These are phyloP conservation scores for Taeniopygia guttata DNA, from an alignment of 2,797 vertebrate genomes.

Conservation along the genomic window DNA sequence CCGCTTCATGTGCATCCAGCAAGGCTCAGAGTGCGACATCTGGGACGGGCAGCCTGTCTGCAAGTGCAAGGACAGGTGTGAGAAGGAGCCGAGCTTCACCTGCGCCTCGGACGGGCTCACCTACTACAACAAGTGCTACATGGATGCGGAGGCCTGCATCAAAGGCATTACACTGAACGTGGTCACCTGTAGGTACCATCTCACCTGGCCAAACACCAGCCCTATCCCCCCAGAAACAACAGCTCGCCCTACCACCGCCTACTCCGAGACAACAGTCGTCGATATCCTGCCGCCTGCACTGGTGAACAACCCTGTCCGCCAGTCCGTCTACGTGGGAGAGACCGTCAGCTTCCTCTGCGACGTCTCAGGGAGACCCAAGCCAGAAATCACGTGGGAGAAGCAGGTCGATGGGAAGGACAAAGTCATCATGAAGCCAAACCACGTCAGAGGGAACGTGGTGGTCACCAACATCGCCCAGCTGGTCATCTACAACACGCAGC, in stretches of 20 bases:
- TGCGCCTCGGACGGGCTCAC: conserved; percentile 98
- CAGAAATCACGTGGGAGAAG: conserved; percentile 95
- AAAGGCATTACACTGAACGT: conserved; percentile 85
- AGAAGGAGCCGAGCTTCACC: conserved; percentile 96
- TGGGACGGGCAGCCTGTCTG: conserved; percentile 98
- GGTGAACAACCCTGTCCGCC: conserved; percentile 82
- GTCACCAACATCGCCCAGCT: conserved; percentile 97
- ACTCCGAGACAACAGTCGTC: conserved; percentile 78
- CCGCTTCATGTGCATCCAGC: conserved; percentile 95
- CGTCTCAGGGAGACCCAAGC: conserved; percentile 88
- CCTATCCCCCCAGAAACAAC: conserved; percentile 87
- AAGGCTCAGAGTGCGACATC: conserved; percentile 96
- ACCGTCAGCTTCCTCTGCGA: conserved; percentile 96
- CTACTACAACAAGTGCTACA: conserved; percentile 98
- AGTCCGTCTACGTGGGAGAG: conserved; percentile 88
- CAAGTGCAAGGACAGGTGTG: conserved; percentile 95
- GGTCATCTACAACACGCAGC: conserved; percentile 94
- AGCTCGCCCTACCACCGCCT: conserved; percentile 83
- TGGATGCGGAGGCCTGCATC: conserved; percentile 97
- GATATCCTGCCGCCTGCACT: conserved; percentile 83
- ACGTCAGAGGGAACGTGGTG: conserved; percentile 89
- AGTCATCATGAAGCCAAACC: conserved; percentile 89
- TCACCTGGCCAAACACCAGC: conserved; percentile 94
- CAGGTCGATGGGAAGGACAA: conserved; percentile 82
- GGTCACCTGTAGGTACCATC: conserved; percentile 89